A percentile compares a stretch with the other conserved stretches of the same genome.
Conservation (phyloP, 2,113 vertebrate genomes). For the Meles meles region DNA sequence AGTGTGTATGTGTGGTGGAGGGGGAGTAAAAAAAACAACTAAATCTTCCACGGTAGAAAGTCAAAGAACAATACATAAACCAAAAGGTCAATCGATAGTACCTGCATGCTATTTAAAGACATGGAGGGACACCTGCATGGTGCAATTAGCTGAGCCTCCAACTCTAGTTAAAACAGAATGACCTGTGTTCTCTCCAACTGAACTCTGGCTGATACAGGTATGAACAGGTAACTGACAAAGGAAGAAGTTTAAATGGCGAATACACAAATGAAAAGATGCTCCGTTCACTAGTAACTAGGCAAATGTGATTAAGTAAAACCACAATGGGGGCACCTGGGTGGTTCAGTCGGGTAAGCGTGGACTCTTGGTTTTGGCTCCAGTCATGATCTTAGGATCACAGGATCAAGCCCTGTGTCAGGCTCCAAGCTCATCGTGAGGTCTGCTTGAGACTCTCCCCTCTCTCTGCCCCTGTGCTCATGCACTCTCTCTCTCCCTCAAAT, state of each 20-base stretch:
- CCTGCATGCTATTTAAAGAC: not conserved
- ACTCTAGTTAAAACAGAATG: not conserved
- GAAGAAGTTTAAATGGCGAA: not conserved
- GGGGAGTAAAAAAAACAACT: not conserved
- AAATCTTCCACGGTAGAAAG: not conserved
- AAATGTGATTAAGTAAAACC: not conserved
- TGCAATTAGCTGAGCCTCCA: not conserved
- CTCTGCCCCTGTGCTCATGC: no score
- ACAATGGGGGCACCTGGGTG: not conserved
- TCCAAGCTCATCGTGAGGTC: no score
- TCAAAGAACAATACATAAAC: not conserved
- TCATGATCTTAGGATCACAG: no score
- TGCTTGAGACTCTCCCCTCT: no score
- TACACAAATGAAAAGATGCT: not conserved
- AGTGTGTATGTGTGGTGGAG: not conserved
- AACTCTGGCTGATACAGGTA: not conserved
- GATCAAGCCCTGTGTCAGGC: no score
- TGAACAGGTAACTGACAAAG: not conserved
- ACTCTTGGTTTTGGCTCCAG: no score
- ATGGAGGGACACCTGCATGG: not conserved
- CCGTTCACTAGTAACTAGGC: not conserved
- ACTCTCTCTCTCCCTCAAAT: no score
- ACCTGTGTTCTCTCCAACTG: not conserved
- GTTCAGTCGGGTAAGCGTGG: no score
- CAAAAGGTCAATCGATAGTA: not conserved